phyloP scores from a whole-genome alignment of 2,797 vertebrate genomes.

The Ispidina lecontei region DNA sequence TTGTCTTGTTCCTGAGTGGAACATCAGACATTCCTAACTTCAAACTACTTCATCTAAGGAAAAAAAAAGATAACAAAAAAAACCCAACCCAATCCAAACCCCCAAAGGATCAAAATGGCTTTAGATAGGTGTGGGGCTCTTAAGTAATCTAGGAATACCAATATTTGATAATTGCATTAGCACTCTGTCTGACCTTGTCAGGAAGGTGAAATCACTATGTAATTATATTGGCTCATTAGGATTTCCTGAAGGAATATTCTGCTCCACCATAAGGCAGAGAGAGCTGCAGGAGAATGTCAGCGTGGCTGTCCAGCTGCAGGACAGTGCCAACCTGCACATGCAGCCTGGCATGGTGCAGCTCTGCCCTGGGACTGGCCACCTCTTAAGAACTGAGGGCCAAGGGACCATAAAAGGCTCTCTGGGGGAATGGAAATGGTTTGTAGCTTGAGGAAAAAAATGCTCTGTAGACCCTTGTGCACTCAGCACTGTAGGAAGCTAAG shows the following conservation, averaged over 20 bases:
- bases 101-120: neutral
- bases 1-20: neutral
- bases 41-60: neutral
- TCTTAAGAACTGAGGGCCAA: neutral
- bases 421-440: neutral
- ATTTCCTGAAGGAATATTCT: conserved; percentile 39
- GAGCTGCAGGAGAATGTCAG: neutral
- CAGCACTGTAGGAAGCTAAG: rapidly evolving
- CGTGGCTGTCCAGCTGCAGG: neutral
- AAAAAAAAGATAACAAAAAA: neutral
- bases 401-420: neutral
- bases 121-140: neutral
- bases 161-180: conserved; percentile 27
- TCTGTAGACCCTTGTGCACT: neutral
- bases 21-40: neutral
- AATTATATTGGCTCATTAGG: conserved; percentile 40
- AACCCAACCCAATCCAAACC: rapidly evolving
- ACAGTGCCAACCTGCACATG: neutral
- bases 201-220: conserved; percentile 40
- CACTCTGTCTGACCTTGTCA: conserved; percentile 29
- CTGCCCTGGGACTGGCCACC: neutral
- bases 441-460: neutral
- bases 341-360: neutral
- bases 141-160: neutral
- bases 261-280: neutral